Percentiles rank a stretch among this genome's conserved stretches.
Evolutionary conservation across 2,888 invertebrate species (phyloP).

Genomic region (Cenopis cana): DNA sequence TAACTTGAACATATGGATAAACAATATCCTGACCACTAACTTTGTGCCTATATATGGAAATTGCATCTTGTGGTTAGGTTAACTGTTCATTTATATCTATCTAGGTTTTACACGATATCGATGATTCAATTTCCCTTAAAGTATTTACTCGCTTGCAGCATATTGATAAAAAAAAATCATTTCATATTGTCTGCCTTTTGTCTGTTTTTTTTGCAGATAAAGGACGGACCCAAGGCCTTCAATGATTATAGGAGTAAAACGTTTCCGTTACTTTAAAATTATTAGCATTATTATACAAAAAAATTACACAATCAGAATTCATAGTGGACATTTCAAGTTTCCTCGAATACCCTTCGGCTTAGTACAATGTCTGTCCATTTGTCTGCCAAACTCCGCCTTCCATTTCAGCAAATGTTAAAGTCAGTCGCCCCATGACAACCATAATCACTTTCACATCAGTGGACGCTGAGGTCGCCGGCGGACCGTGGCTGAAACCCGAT

Average conservation of each 20-base stretch:
- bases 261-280: no score
- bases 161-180: no score
- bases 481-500: constrained; percentile 69
- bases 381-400: not conserved
- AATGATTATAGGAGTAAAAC: no score
- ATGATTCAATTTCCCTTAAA: not conserved
- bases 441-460: constrained; percentile 39
- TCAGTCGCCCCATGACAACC: constrained; percentile 6
- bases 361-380: not conserved
- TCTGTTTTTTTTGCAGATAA: no score
- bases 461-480: constrained; percentile 64
- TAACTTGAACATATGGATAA: constrained; percentile 35
- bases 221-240: no score
- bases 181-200: no score
- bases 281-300: no score
- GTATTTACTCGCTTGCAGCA: not conserved
- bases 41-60: constrained; percentile 18
- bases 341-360: not conserved
- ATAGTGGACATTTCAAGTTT: not conserved
- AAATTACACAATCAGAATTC: not conserved
- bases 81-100: constrained; percentile 12
- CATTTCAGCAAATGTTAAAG: not conserved
- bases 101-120: not conserved
- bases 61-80: constrained; percentile 26
- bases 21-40: constrained; percentile 37